Evolutionary conservation across 2,113 vertebrate genomes (phyloP), one percentile per base, ranked within the genome.

Genomic region (Vicugna pacos): DNA sequence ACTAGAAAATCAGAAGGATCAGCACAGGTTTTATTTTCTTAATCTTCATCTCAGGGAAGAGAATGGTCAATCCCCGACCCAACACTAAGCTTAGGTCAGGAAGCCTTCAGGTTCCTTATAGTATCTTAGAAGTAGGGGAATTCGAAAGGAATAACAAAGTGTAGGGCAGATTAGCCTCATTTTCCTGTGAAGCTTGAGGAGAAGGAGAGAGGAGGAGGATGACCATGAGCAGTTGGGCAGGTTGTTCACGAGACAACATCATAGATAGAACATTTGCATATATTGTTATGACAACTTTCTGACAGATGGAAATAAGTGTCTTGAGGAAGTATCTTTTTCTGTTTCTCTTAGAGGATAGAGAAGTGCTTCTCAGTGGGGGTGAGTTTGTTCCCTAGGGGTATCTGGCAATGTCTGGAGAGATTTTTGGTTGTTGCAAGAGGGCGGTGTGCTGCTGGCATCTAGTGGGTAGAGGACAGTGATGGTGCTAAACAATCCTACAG

Each of bases 21-120:
- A 96, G 48, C 76, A 67, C 54, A 48, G 6, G 69, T 91, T 62
- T 97, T 91, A 9, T 85, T 97, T 98, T 62, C 32, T 70, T 77
- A 54, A 76, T 81, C 73, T 83, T 92, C 28, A 46, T 60, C 83
- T 70, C 46, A 67, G n/a, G 32, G 65, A 58, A n/a, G 88, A 94
- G 89, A 87, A 76, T 91, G 46, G 17, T 50, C 35, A n/a, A 5
- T 75, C 54, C 87, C 52, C 54, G 75, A 84, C 30, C 38, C n/a
- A 80, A 20, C 64, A 54, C n/a, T 11, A 62, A 62, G 56, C 46
- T 64, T 70, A 73, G 89, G 50, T 64, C 17, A n/a, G 82, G 60
- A 65, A 72, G 70, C 30, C 52, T 60, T 60, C 0, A 0, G 65
- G 16, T 64, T 92, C 8, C n/a, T 73, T 50, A 32, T 4, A 19